Conservation (phyloP, 1,140 invertebrate genomes). For the Drosophila grimshawi region DNA sequence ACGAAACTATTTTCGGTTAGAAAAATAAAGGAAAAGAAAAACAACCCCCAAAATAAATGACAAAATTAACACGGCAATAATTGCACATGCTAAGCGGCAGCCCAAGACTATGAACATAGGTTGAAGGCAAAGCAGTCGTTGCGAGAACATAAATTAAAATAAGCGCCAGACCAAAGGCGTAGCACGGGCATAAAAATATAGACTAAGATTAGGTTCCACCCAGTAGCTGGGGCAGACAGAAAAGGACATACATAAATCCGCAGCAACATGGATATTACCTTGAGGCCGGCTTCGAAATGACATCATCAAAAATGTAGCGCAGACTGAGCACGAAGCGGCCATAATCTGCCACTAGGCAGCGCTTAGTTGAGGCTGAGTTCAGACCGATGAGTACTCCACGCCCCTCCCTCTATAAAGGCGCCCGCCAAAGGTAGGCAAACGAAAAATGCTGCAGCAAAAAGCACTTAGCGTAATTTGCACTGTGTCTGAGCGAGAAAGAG, state of each 20-base stretch:
- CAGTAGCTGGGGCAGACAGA: not conserved
- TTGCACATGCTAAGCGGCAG: slow-evolving; percentile 47
- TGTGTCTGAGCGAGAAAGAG: slow-evolving; percentile 27
- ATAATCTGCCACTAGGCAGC: slow-evolving; percentile 79
- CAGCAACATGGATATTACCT: slow-evolving; percentile 72
- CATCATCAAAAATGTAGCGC: slow-evolving; percentile 80
- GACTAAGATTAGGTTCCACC: slow-evolving; percentile 45
- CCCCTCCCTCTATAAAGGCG: not conserved
- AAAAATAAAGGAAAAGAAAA: not conserved
- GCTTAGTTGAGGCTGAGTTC: slow-evolving; percentile 61
- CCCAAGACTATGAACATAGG: not conserved
- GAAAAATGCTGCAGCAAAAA: slow-evolving; percentile 73
- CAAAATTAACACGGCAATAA: slow-evolving; percentile 78
- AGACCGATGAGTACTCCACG: not conserved
- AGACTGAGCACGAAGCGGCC: slow-evolving; percentile 70
- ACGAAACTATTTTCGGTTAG: slow-evolving; percentile 67
- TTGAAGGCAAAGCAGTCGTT: slow-evolving; percentile 18
- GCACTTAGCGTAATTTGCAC: slow-evolving; percentile 81
- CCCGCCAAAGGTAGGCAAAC: slow-evolving; percentile 57
- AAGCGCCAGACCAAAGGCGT: slow-evolving; percentile 19
- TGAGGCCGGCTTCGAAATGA: slow-evolving; percentile 69
- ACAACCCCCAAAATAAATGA: slow-evolving; percentile 75
- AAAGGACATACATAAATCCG: slow-evolving; percentile 59
- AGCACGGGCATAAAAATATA: slow-evolving; percentile 29
- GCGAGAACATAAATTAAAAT: slow-evolving; percentile 65